Evolutionary conservation across 2,113 vertebrate genomes (phyloP).

Genomic region (Pangasianodon hypophthalmus): DNA sequence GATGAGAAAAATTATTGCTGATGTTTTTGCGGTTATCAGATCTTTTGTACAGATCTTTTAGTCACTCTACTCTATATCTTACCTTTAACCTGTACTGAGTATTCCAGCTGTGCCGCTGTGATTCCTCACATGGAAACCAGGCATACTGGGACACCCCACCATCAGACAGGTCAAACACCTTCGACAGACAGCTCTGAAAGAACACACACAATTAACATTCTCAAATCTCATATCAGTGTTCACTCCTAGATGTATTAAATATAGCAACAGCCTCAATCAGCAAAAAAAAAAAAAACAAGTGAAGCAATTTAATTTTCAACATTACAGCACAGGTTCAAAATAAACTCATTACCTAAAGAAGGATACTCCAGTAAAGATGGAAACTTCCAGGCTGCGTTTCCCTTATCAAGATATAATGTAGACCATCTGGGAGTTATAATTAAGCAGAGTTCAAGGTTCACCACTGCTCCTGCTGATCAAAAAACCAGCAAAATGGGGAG

Average conservation of each 20-base stretch:
- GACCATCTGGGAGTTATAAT: slow-evolving; percentile 52
- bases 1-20: background rate
- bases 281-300: background rate
- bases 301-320: background rate
- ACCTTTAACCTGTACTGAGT: slow-evolving; percentile 91
- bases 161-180: slow-evolving; percentile 88
- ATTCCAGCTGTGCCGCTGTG: slow-evolving; percentile 73
- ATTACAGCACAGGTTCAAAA: slow-evolving; percentile 31
- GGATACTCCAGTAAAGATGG: background rate
- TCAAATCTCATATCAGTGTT: background rate
- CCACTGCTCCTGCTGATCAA: slow-evolving; percentile 43
- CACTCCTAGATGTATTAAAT: background rate
- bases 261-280: background rate
- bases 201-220: slow-evolving; percentile 19
- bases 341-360: slow-evolving; percentile 47
- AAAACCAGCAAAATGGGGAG: slow-evolving; percentile 19
- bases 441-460: slow-evolving; percentile 37
- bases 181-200: slow-evolving; percentile 86
- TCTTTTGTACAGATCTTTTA: no score
- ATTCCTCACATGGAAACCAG: slow-evolving; percentile 91
- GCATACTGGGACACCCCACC: slow-evolving; percentile 90
- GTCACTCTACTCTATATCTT: slow-evolving; percentile 52
- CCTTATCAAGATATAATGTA: slow-evolving; percentile 51
- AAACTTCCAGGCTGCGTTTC: slow-evolving; percentile 22
- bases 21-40: background rate